These are phyloP conservation scores for Mnemiopsis leidyi DNA, from an alignment of 37 sponge, comb jelly and placozoan species.

Conservation along the genomic window DNA sequence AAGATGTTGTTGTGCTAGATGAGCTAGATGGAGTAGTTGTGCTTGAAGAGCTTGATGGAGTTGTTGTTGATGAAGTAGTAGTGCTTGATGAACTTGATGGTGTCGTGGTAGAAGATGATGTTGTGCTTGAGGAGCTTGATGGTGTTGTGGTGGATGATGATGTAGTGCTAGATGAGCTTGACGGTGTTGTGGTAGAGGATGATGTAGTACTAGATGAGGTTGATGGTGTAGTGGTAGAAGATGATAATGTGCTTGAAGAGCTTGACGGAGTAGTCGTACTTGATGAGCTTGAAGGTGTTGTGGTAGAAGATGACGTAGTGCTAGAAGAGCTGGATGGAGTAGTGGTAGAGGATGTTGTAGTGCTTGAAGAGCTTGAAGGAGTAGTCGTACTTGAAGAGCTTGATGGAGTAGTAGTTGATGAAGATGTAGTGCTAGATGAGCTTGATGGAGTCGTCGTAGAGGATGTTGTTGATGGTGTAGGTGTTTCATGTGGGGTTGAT, in stretches of 20 bases:
- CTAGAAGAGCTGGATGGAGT: not conserved
- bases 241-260: not conserved
- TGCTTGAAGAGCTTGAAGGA: not conserved
- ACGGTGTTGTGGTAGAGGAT: not conserved
- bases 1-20: not conserved
- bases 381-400: not conserved
- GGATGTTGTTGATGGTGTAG: not conserved
- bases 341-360: not conserved
- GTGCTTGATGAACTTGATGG: not conserved
- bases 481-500: no score
- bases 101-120: not conserved
- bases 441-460: not conserved
- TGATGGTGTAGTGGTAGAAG: not conserved
- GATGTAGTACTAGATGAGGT: not conserved
- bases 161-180: not conserved
- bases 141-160: not conserved
- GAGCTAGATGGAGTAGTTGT: not conserved
- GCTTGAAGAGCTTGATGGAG: not conserved
- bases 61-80: not conserved
- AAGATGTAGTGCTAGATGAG: not conserved
- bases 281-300: not conserved
- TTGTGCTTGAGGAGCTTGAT: not conserved
- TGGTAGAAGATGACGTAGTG: not conserved
- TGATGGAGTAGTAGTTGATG: not conserved
- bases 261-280: not conserved